Evolutionary conservation across 2,797 vertebrate species (phyloP), one percentile per base, ranked within the genome.

Genomic region (Oreochromis mossambicus): DNA sequence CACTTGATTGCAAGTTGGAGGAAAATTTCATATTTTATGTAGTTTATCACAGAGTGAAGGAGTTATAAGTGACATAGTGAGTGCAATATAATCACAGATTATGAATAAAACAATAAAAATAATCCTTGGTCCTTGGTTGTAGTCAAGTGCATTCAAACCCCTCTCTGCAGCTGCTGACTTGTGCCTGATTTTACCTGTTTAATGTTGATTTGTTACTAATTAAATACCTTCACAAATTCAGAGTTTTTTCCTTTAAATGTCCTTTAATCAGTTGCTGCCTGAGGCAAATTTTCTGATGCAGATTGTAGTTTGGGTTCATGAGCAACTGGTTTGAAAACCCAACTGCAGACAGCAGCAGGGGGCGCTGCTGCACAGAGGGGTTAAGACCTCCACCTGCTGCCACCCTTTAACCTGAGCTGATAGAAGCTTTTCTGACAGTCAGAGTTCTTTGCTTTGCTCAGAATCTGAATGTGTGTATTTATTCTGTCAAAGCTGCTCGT

Each of bases 401-500:
- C 46, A 1, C 46, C 26, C 26, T n/a, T 32, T 48, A 73, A 48
- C 1, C 43, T 19, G 43, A 75, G 70, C 70, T 50, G 43, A 5
- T 75, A 50, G 70, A 48, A 50, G 17, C 46, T 75, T 32, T 75
- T 13, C 32, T n/a, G 11, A 75, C 26, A 32, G 10, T 21, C 52
- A 24, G 15, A 50, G 1, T 7, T 36, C 6, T 29, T 41, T 75
- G 63, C 12, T 50, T 68, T 0, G 19, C n/a, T 29, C 2, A 26
- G 6, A 75, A 26, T 75, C 43, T 32, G 68, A 75, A 50, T 54
- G 76, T 77, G 1, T 80, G 79, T 87, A 82, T 91, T 88, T 92
- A 85, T 89, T 86, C 52, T 82, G n/a, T 54, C 81, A 56, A 54
- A 81, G 58, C 83, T 85, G 81, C 78, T 87, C 17, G 24, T 84